These are phyloP conservation scores for Rhea americana DNA, from an alignment of 2,113 vertebrate genomes.

Conservation along the genomic window DNA sequence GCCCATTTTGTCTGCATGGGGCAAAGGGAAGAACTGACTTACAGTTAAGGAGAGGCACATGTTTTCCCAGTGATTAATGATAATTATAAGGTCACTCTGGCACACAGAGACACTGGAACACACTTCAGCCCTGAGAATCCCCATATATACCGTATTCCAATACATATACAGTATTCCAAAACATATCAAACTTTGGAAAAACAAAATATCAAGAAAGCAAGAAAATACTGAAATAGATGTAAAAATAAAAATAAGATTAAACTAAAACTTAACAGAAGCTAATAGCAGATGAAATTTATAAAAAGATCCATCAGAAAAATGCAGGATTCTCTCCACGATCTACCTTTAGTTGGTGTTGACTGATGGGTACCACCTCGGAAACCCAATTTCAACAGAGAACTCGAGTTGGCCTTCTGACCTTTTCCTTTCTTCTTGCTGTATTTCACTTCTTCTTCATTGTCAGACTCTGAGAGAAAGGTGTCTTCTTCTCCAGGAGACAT, in stretches of 20 bases:
- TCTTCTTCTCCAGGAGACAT: slow-evolving; percentile 43
- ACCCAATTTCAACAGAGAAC: background rate
- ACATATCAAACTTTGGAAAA: background rate
- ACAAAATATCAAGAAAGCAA: background rate
- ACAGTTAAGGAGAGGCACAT: background rate
- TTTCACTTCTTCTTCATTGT: slow-evolving; percentile 51
- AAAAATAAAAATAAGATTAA: background rate
- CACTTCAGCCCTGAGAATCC: background rate
- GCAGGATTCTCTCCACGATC: background rate
- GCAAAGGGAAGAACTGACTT: background rate
- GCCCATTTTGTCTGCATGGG: background rate
- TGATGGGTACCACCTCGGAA: slow-evolving; percentile 16
- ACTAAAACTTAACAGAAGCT: background rate
- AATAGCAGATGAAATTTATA: background rate
- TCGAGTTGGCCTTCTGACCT: background rate
- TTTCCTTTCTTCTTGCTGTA: slow-evolving; percentile 46
- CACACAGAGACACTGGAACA: background rate
- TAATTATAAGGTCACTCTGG: background rate
- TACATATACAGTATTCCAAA: background rate
- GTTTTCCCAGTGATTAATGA: background rate
- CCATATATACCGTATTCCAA: background rate
- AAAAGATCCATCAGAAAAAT: background rate
- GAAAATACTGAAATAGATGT: background rate
- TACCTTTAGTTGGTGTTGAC: slow-evolving; percentile 71
- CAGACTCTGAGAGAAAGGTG: slow-evolving; percentile 54